Percentiles rank a stretch among this genome's conserved stretches.
Conservation (phyloP, 2,797 vertebrate species). For the Hipposideros larvatus region DNA sequence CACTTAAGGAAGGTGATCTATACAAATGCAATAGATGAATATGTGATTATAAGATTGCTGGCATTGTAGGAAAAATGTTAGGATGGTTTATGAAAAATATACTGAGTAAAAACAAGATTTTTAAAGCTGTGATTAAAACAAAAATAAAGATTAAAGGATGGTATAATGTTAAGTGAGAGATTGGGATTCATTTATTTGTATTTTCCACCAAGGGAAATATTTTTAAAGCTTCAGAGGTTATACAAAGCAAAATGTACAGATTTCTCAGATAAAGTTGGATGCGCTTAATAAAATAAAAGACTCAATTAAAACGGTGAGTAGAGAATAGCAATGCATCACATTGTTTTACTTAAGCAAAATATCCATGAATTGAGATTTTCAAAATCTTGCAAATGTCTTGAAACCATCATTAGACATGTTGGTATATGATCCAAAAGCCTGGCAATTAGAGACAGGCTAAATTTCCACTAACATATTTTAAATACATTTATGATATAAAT, state of each 20-base stretch:
- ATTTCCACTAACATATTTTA: background rate
- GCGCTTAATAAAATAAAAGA: background rate
- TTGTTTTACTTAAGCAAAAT: constrained; percentile 12
- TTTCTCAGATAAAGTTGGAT: background rate
- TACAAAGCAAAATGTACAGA: background rate
- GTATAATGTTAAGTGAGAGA: background rate
- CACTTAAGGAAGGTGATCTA: background rate
- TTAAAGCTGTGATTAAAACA: constrained; percentile 1
- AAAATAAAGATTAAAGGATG: background rate
- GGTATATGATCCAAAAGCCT: background rate
- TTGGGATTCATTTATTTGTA: background rate
- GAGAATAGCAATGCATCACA: background rate
- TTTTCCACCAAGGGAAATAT: background rate
- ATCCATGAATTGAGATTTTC: background rate
- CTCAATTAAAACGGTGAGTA: background rate
- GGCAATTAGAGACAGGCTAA: background rate
- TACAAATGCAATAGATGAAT: background rate
- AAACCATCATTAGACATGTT: background rate
- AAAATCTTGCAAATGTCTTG: background rate
- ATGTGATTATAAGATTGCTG: background rate
- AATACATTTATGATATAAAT: background rate
- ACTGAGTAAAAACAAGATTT: background rate
- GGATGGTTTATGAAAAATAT: background rate
- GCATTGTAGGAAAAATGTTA: background rate
- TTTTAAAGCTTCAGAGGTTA: background rate